Base-by-base conservation (phyloP, 2,888 invertebrate genomes). In the Gortyna flavago region DNA sequence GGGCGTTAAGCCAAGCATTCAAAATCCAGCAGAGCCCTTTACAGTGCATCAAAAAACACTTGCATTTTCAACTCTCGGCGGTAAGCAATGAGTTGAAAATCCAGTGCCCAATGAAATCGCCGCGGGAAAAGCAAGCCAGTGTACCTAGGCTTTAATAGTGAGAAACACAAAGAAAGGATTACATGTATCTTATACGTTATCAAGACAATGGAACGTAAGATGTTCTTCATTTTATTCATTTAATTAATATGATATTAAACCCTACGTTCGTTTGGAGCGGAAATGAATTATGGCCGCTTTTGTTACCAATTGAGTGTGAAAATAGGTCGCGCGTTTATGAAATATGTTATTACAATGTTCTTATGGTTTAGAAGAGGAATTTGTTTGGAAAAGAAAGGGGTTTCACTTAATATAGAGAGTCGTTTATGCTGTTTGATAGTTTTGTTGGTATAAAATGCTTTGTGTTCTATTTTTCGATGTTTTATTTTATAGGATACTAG, bases 201-300 rank as follows among this genome's bases (percentile, higher is more conserved):
- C n/a, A 16, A 74, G 73, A 84, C 72, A 83, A 75, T 65, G 35
- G 65, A 44, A 68, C 38, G 38, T 32, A 68, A 67, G 62, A 74
- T 72, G 59, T 78, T 25, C 81, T 81, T 66, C 69, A 72, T 80
- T 85, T 76, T 68, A 77, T 86, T 76, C 44, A 74, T 80, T 85
- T 80, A 85, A 86, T 87, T 78, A 87, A 81, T 79, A 71, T 72
- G 64, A 76, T 75, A 72, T 84, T 86, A 78, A 72, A 69, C 62
- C 57, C 16, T 64, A 61, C 77, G 51, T 61, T 70, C 51, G 29
- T 75, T 78, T 41, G 29, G 65, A 72, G 64, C 41, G 35, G 61
- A 70, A 76, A 83, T 76, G 61, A 84, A 82, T 77, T 65, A 82
- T 57, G 11, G 62, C 38, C 35, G 69, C 54, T 82, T 85, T 85